Conservation (phyloP, 2,888 invertebrate species). For the Maniola hyperantus region DNA sequence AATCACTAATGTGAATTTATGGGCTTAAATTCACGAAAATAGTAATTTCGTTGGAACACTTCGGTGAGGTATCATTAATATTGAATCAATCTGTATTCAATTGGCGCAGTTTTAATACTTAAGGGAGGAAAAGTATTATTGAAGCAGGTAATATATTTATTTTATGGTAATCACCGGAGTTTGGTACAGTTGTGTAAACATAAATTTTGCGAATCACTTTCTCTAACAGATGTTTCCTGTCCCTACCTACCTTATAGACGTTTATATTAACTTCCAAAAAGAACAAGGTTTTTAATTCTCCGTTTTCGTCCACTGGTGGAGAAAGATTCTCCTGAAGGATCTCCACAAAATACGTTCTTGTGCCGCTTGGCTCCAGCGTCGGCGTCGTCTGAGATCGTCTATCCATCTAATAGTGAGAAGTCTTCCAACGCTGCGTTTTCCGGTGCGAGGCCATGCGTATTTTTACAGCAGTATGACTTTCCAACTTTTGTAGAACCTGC, state of each 20-base stretch:
- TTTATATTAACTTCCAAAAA: background rate
- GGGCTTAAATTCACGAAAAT: slow-evolving; percentile 71
- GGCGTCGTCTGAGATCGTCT: too few relatives aligned
- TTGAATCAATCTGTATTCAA: slow-evolving; percentile 62
- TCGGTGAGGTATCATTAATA: slow-evolving; percentile 68
- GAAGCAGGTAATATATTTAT: slow-evolving; percentile 55
- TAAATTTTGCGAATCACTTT: background rate
- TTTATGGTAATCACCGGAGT: slow-evolving; percentile 59
- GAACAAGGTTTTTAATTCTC: too few relatives aligned
- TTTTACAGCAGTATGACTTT: background rate
- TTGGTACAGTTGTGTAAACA: slow-evolving; percentile 10
- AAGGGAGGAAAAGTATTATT: slow-evolving; percentile 46
- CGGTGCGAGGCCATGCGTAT: too few relatives aligned
- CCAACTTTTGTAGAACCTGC: background rate
- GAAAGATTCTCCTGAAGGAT: too few relatives aligned
- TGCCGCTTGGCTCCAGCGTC: too few relatives aligned
- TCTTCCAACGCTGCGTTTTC: too few relatives aligned
- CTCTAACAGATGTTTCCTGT: background rate
- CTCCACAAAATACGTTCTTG: too few relatives aligned
- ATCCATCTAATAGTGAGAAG: too few relatives aligned
- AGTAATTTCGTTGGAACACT: slow-evolving; percentile 64
- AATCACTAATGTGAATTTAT: slow-evolving; percentile 69
- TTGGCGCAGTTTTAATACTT: slow-evolving; percentile 56
- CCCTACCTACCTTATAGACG: too few relatives aligned
- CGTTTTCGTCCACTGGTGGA: too few relatives aligned